Evolutionary conservation across 2,797 vertebrate genomes (phyloP), one percentile per base, ranked within the genome.

Genomic region (Tenualosa thibaudeaui): DNA sequence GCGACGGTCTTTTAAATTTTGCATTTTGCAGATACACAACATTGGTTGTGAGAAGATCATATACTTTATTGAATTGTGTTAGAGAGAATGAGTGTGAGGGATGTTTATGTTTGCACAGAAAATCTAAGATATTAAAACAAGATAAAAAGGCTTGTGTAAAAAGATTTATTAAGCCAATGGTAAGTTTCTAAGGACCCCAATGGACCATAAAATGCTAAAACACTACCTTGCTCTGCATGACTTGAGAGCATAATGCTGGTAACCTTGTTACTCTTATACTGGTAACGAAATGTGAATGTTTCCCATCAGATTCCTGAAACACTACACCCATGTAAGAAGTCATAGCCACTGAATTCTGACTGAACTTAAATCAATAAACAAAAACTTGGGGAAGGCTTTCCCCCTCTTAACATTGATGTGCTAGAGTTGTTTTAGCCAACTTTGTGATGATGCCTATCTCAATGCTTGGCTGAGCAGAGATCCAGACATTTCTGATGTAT

Each of bases 271-370:
- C 68, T 75, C 12, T 75, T 75, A 85, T 82, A 58, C n/a, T 58
- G 83, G 17, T 87, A 62, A 90, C n/a, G 15, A 86, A 93, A 89
- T 91, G 88, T 91, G 88, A 91, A 90, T 83, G 88, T 89, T 82
- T 84, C 68, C 53, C 82, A 84, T 91, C 82, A 87, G 62, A 88
- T 84, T 91, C 51, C 68, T 75, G 37, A 15, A 75, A 75, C 31
- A 75, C 68, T 75, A 75, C 68, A 40, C 6, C 68, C 68, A 40
- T 89, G 86, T 85, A 82, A 83, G 81, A 85, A 86, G 88, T 90
- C 84, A 78, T 85, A 86, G 85, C 89, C 91, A 93, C 91, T 89
- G 90, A 91, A 92, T 88, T 88, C 85, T 84, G 86, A 89, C 86
- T 86, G 71, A 83, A 78, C 84, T 75, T 37, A 75, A 71, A 78